Evolutionary conservation across 2,797 vertebrate species (phyloP).

Genomic region (Peromyscus nudipes): DNA sequence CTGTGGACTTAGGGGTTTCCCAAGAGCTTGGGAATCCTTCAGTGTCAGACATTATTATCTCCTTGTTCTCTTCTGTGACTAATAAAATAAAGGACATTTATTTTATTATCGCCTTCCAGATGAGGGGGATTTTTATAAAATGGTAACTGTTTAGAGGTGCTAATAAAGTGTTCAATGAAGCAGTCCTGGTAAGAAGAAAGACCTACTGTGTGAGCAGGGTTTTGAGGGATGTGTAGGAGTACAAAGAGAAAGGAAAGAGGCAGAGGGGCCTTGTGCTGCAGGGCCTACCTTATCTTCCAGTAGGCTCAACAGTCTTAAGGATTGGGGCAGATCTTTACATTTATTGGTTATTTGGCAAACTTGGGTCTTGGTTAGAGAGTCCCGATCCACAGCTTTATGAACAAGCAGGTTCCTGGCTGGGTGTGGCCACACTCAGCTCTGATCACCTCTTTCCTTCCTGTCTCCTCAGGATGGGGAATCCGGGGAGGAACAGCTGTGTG

Average conservation of each 20-base stretch:
- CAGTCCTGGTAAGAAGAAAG: constrained; percentile 21
- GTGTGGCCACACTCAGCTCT: constrained; percentile 3
- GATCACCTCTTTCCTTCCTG: constrained; percentile 55
- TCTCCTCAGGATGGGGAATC: constrained; percentile 90
- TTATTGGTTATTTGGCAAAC: background rate
- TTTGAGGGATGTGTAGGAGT: constrained; percentile 28
- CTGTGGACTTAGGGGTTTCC: background rate
- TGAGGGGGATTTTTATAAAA: background rate
- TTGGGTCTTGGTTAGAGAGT: background rate
- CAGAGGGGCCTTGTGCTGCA: background rate
- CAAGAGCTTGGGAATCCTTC: background rate
- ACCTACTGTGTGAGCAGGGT: background rate
- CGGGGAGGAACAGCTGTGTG: constrained; percentile 95
- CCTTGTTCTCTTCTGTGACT: constrained; percentile 38
- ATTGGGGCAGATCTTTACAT: background rate
- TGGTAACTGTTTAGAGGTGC: background rate
- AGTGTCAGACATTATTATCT: background rate
- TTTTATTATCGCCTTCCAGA: background rate
- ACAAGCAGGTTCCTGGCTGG: background rate
- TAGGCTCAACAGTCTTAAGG: background rate
- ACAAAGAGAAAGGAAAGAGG: background rate
- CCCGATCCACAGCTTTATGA: background rate
- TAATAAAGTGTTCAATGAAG: constrained; percentile 21
- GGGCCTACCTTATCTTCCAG: background rate
- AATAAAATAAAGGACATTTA: background rate